Evolutionary conservation across 2,797 vertebrate genomes (phyloP).

Genomic region (Neoniphon sammara): DNA sequence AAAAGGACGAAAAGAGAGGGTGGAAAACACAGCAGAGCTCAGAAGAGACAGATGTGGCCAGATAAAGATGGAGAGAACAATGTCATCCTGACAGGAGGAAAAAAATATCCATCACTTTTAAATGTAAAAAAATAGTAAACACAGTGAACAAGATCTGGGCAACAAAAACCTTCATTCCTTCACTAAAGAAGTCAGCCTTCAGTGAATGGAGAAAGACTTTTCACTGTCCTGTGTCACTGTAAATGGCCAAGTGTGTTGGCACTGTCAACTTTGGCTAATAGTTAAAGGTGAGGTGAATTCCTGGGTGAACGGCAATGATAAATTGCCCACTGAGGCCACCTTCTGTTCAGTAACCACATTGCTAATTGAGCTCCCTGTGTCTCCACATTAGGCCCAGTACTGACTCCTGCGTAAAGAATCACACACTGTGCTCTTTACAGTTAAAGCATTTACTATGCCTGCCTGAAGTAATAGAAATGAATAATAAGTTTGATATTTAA

Average conservation of each 20-base stretch:
- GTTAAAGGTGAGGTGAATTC: not conserved
- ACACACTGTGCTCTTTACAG: slow-evolving; percentile 28
- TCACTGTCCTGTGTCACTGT: slow-evolving; percentile 14
- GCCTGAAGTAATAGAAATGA: slow-evolving; percentile 18
- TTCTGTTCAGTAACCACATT: slow-evolving; percentile 62
- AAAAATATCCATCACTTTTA: not conserved
- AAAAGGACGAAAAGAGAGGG: slow-evolving; percentile 41
- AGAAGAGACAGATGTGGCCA: slow-evolving; percentile 49
- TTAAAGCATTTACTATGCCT: slow-evolving; percentile 33
- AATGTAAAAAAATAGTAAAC: slow-evolving; percentile 5
- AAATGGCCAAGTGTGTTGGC: slow-evolving; percentile 3
- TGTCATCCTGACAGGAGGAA: slow-evolving; percentile 68
- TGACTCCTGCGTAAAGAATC: slow-evolving; percentile 28
- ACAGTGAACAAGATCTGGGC: not conserved
- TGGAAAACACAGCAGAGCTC: slow-evolving; percentile 21
- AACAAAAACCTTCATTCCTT: slow-evolving; percentile 1
- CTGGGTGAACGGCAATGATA: not conserved
- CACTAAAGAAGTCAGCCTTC: not conserved
- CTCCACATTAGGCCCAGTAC: slow-evolving; percentile 11
- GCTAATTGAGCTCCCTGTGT: slow-evolving; percentile 27
- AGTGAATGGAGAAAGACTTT: slow-evolving; percentile 26
- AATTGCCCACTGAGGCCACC: slow-evolving; percentile 41
- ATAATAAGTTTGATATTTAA: slow-evolving; percentile 16
- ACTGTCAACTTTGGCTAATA: not conserved
- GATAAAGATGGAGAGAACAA: slow-evolving; percentile 65